Evolutionary conservation across 2,888 invertebrate species (phyloP), one percentile per base, ranked within the genome.

Genomic region (Eilema sororculum): DNA sequence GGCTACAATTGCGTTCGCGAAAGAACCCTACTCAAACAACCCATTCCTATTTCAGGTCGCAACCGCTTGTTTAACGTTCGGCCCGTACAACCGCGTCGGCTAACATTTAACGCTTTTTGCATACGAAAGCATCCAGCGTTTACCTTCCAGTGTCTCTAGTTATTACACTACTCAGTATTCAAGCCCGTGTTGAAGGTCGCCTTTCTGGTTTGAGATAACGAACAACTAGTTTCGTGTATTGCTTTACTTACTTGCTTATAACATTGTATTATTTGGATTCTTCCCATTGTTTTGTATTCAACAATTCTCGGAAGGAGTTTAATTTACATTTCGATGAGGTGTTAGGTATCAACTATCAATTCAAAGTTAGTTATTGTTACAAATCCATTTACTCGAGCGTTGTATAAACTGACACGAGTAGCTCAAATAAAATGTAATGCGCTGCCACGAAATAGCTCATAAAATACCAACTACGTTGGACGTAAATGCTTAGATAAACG

Each of bases 51-150:
- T 95, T 94, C 90, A 93, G 91, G 92, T 91, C 89, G 88, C 90
- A 88, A 90, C 92, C 92, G 91, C 92, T 93, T 94, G 95, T 94
- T 95, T 95, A 95, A 95, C 94, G 95, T 94, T 93, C 91, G 93
- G 91, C 88, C 93, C 91, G 93, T 94, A 94, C 93, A 91, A 92
- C 93, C 93, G 92, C 93, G 92, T 88, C 92, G 93, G 93, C 93
- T 93, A 93, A 93, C 93, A 94, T 93, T 93, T 94, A 91, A 94
- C 95, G 94, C 94, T 93, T 95, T 95, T 95, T 95, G 95, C 95
- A 95, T 95, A 95, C 95, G 91, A 93, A 95, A 94, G 89, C 89
- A 89, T 88, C 90, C 88, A 87, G 89, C 89, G 86, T 89, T 90
- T 89, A 91, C 91, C 91, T 91, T 87, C 87, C 87, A 89, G 89